A percentile compares a stretch with the other conserved stretches of the same genome.
Evolutionary conservation across 2,888 invertebrate species (phyloP).

Genomic region (Eustalomyia histrio): DNA sequence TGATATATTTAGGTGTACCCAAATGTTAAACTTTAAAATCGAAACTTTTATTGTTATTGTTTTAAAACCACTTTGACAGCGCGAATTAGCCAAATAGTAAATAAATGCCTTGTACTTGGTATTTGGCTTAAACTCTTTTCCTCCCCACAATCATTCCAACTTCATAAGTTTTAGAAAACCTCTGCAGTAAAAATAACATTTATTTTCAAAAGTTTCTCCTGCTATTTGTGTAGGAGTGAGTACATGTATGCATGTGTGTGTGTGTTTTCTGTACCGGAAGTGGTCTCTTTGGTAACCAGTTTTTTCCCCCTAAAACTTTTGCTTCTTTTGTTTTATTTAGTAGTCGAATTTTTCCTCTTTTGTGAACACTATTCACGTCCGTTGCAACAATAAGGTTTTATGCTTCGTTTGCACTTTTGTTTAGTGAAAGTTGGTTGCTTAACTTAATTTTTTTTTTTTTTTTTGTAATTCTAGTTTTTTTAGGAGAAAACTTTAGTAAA

Average conservation of each 20-base stretch:
- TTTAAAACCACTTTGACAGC: slow-evolving; percentile 75
- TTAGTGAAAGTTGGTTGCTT: slow-evolving; percentile 52
- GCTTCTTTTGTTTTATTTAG: slow-evolving; percentile 46
- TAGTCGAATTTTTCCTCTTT: slow-evolving; percentile 28
- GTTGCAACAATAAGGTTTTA: slow-evolving; percentile 60
- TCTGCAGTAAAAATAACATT: slow-evolving; percentile 50
- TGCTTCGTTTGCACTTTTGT: slow-evolving; percentile 62
- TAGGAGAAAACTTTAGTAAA: slow-evolving; percentile 43
- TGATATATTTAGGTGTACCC: no score
- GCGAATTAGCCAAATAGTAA: slow-evolving; percentile 78
- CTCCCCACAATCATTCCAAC: neutral
- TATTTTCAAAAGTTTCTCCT: neutral
- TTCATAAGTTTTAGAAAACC: slow-evolving; percentile 49
- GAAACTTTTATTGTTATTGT: slow-evolving; percentile 72
- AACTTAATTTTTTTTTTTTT: slow-evolving; percentile 37
- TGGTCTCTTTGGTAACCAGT: slow-evolving; percentile 57
- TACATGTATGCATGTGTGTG: slow-evolving; percentile 30
- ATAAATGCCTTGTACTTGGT: slow-evolving; percentile 69
- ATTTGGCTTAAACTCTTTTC: slow-evolving; percentile 11
- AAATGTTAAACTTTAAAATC: slow-evolving; percentile 31
- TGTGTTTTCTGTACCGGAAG: slow-evolving; percentile 54
- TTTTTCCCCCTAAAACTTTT: slow-evolving; percentile 15
- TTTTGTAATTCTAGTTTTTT: slow-evolving; percentile 13
- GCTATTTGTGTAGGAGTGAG: neutral
- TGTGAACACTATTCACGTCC: slow-evolving; percentile 48